Percentiles rank a stretch among this genome's conserved stretches.
Evolutionary conservation across 2,888 invertebrate species (phyloP).

Genomic region (Didymodactylos carnosus): DNA sequence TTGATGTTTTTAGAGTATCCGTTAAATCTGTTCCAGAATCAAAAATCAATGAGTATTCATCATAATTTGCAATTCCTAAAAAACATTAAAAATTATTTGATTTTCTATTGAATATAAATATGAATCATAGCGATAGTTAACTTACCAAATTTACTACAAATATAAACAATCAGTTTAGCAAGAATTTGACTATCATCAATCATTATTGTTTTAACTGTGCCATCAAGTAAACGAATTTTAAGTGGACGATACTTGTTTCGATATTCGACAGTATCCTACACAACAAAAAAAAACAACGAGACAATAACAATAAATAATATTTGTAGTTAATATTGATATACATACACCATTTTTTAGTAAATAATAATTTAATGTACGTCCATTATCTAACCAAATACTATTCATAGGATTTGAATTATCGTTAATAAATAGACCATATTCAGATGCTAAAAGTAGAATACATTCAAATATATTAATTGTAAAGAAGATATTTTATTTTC

Average conservation of each 20-base stretch:
- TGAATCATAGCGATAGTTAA: no score
- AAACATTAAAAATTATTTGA: no score
- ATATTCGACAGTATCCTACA: conserved; percentile 62
- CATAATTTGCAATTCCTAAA: conserved; percentile 68
- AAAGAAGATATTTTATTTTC: no score
- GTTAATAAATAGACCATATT: conserved; percentile 77
- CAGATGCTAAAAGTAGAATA: conserved; percentile 52
- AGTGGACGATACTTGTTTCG: conserved; percentile 68
- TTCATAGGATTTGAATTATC: conserved; percentile 88
- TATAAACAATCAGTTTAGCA: conserved; percentile 89
- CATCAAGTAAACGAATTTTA: conserved; percentile 80
- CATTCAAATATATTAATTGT: neutral
- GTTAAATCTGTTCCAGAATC: conserved; percentile 44
- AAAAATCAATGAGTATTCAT: conserved; percentile 81
- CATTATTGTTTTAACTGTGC: conserved; percentile 73
- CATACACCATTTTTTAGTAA: conserved; percentile 63
- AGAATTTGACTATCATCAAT: conserved; percentile 96
- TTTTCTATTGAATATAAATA: no score
- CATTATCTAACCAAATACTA: conserved; percentile 77
- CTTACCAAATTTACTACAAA: conserved; percentile 79
- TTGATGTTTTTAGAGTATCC: neutral
- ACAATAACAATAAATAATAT: neutral
- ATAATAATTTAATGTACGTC: conserved; percentile 81
- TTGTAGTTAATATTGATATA: neutral
- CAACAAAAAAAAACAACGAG: neutral